These are phyloP conservation scores for Oreortyx pictus DNA, from an alignment of 2,797 vertebrate species.

Conservation along the genomic window DNA sequence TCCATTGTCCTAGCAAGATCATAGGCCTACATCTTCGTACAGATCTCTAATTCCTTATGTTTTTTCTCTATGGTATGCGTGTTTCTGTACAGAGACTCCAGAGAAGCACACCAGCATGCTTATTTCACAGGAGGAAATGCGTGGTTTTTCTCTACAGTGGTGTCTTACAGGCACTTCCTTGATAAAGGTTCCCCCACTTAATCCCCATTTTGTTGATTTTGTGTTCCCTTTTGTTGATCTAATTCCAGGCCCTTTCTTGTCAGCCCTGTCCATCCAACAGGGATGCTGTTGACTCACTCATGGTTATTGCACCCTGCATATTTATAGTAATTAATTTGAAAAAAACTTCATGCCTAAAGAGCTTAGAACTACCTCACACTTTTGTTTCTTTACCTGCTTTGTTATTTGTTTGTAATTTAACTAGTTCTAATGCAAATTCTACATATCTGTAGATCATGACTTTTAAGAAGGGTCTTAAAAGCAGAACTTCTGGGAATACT, in stretches of 20 bases:
- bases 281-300: not conserved
- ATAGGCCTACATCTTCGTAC: not conserved
- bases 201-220: not conserved
- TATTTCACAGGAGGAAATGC: not conserved
- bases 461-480: not conserved
- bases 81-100: not conserved
- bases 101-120: not conserved
- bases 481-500: not conserved
- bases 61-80: not conserved
- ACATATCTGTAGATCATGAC: not conserved
- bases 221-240: not conserved
- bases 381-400: not conserved
- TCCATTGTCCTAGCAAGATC: not conserved
- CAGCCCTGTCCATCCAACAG: not conserved
- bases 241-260: not conserved
- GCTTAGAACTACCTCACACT: not conserved
- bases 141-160: not conserved
- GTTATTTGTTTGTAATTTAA: not conserved
- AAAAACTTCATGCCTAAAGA: not conserved
- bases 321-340: not conserved
- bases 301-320: not conserved
- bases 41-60: not conserved
- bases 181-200: fast-evolving
- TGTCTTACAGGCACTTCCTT: not conserved
- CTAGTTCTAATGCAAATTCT: not conserved